A percentile compares a stretch with the other conserved stretches of the same genome.
These are phyloP conservation scores for Phenganax subtilis DNA, from an alignment of 92 coral and sea anemone species.

Conservation along the genomic window DNA sequence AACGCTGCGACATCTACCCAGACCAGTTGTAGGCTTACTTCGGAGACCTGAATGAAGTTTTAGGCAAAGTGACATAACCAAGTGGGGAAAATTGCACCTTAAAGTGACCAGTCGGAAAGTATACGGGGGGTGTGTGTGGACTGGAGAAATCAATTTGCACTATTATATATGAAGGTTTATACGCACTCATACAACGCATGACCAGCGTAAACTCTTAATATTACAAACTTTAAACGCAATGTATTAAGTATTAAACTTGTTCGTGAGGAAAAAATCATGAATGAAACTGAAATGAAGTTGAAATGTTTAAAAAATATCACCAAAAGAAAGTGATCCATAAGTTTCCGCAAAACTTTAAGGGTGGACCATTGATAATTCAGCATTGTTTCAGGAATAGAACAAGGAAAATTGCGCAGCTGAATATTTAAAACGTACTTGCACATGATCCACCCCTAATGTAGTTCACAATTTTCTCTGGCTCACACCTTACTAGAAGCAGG, in stretches of 20 bases:
- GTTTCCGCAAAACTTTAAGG: conserved; percentile 6
- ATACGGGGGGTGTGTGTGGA: not conserved
- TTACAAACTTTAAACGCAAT: too few relatives aligned
- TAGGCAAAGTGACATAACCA: too few relatives aligned
- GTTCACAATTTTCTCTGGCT: too few relatives aligned
- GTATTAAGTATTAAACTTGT: too few relatives aligned
- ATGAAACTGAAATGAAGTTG: too few relatives aligned
- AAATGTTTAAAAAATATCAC: too few relatives aligned
- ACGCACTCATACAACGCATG: too few relatives aligned
- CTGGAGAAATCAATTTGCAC: conserved; percentile 25
- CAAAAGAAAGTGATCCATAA: not conserved
- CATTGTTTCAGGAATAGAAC: not conserved
- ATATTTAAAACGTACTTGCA: not conserved
- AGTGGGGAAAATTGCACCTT: not conserved
- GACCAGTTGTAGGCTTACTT: conserved; percentile 40
- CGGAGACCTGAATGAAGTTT: conserved; percentile 2
- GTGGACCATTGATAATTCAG: conserved; percentile 23
- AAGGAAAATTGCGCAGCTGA: not conserved
- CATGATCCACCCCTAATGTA: too few relatives aligned
- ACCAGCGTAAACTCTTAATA: too few relatives aligned
- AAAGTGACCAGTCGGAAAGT: conserved; percentile 30
- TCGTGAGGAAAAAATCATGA: too few relatives aligned
- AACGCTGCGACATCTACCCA: conserved; percentile 65
- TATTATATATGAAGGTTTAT: too few relatives aligned
- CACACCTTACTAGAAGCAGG: too few relatives aligned